phyloP scores from a whole-genome alignment of 2,888 invertebrate species.

The Lasioglossum malachurum region DNA sequence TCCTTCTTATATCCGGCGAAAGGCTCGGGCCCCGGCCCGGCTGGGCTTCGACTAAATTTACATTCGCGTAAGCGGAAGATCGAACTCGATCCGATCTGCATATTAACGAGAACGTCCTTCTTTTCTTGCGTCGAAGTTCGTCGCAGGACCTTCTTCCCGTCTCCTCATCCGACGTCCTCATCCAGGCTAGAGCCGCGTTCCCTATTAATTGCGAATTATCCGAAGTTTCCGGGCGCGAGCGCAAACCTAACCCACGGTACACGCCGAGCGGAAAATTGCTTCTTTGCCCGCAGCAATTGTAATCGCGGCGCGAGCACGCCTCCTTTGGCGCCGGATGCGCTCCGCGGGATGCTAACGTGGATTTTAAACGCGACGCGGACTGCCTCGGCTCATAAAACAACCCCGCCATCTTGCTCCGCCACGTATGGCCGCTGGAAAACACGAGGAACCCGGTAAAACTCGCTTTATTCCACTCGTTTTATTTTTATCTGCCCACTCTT shows the following conservation, averaged over 20 bases:
- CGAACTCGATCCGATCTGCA: slow-evolving; percentile 44
- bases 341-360: slow-evolving; percentile 17
- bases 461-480: not conserved
- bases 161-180: not conserved
- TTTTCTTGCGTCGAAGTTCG: slow-evolving; percentile 9
- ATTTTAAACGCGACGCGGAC: slow-evolving; percentile 15
- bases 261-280: slow-evolving; percentile 55
- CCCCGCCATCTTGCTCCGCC: not conserved
- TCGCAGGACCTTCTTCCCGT: not conserved
- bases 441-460: not conserved
- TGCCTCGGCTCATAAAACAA: not conserved
- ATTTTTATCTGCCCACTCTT: not conserved
- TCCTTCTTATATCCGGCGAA: slow-evolving; percentile 21
- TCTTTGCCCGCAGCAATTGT: slow-evolving; percentile 25
- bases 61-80: slow-evolving; percentile 29
- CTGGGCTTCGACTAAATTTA: slow-evolving; percentile 30
- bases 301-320: not conserved
- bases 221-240: slow-evolving; percentile 8
- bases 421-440: not conserved
- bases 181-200: not conserved
- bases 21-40: not conserved
- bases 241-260: slow-evolving; percentile 23
- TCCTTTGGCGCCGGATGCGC: not conserved
- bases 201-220: slow-evolving; percentile 54
- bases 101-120: slow-evolving; percentile 45